Base-by-base conservation (phyloP, 2,113 vertebrate genomes). In the Pollachius pollachius region DNA sequence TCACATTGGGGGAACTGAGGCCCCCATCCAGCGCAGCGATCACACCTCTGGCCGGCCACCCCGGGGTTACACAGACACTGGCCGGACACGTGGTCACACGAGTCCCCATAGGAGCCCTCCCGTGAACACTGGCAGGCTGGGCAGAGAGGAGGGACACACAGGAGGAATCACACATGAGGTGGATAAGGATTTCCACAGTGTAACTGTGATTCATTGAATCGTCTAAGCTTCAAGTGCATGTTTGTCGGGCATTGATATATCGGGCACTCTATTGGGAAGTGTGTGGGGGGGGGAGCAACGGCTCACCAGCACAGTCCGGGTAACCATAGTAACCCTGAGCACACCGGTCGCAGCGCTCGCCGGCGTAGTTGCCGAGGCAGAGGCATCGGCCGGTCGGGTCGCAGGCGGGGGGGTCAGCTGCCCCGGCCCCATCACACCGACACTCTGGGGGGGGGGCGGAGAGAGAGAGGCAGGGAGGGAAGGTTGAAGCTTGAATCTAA, bases 91-190 rank as follows among this genome's bases (percentile, higher is more conserved):
- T 82, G 82, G 75, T 92, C 87, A 78, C 96, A 97, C 0, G 8
- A 21, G 0, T 11, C 13, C 0, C 88, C 85, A 62, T 87, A 90
- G 19, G 95, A 94, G 65, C 95, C 94, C 0, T 84, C 73, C 0
- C 37, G 57, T 3, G 92, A 94, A 73, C 96, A 97, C 77, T 82
- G 85, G 72, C 95, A 98, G 64, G 84, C 96, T 98, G 79, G 2
- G 41, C 12, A 77, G 2, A 52, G 54, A 75, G 81, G 62, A 60
- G 72, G 0, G 23, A 3, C 5, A 18, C n/a, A 64, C 34, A 16
- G 64, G 54, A 68, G 34, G 7, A 52, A 57, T 54, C 15, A 60
- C 52, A 23, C 37, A 21, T 12, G 59, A 48, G 37, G 64, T 65
- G 34, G 0, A 19, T 7, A 48, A 48, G 41, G 8, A 6, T 48